These are phyloP conservation scores for Zosterops japonicus DNA, from an alignment of 2,113 vertebrate genomes.

Conservation along the genomic window DNA sequence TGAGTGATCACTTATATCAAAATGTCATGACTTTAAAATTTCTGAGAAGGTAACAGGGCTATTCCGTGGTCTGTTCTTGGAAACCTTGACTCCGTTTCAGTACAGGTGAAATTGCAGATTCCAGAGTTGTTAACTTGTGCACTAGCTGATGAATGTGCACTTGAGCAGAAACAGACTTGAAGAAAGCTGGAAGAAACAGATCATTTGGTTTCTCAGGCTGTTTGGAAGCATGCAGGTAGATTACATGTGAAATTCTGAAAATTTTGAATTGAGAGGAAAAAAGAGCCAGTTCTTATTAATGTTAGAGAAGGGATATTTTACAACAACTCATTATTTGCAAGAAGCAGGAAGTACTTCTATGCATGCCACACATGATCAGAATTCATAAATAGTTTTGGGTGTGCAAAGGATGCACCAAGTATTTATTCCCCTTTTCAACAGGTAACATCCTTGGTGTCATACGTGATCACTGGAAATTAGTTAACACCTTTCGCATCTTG, in stretches of 20 bases:
- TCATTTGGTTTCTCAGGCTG: neutral
- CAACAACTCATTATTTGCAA: neutral
- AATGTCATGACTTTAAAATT: neutral
- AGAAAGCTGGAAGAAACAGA: neutral
- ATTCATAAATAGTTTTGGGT: neutral
- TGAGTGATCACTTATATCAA: neutral
- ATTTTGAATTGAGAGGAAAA: neutral
- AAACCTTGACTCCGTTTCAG: neutral
- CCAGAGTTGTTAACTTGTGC: neutral
- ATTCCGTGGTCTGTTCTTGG: neutral
- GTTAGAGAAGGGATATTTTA: neutral
- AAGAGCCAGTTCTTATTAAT: neutral
- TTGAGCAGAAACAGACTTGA: neutral
- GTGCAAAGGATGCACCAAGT: neutral
- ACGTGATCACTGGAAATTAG: constrained; percentile 89
- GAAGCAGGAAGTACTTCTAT: neutral
- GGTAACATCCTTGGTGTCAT: constrained; percentile 98
- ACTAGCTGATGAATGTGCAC: neutral
- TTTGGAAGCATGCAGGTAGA: neutral
- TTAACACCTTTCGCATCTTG: constrained; percentile 94
- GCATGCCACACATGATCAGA: neutral
- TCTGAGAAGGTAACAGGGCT: neutral
- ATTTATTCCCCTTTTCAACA: constrained; percentile 46
- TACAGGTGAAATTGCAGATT: neutral
- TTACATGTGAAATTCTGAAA: neutral